Conservation (phyloP, 2,113 vertebrate species). For the Accipiter virgatus region DNA sequence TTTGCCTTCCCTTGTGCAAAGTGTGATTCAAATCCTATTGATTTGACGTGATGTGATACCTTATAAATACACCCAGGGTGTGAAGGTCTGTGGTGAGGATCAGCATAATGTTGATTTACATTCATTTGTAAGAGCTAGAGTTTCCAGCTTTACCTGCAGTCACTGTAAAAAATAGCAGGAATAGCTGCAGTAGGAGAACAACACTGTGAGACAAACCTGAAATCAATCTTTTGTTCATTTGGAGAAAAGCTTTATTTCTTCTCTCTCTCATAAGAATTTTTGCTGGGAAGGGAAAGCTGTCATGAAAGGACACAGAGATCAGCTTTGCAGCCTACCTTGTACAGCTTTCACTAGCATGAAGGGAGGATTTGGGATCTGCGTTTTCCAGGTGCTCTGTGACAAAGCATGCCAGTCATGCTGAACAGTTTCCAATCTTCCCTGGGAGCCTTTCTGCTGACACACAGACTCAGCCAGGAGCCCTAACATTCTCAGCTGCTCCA, state of each 20-base stretch:
- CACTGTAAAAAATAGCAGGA: neutral
- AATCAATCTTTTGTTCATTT: neutral
- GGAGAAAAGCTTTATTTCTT: neutral
- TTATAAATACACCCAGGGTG: neutral
- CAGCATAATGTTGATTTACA: neutral
- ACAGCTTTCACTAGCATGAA: neutral
- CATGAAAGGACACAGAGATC: neutral
- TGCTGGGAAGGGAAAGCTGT: neutral
- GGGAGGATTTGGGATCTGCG: neutral
- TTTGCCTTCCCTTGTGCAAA: neutral
- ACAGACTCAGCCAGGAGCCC: neutral
- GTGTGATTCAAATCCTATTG: neutral
- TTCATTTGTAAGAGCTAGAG: neutral
- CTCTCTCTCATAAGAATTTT: neutral
- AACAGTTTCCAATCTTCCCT: neutral
- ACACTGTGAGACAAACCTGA: accelerated
- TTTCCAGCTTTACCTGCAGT: neutral
- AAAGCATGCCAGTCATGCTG: neutral
- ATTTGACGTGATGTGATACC: neutral
- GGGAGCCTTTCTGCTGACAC: neutral
- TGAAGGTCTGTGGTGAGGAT: neutral
- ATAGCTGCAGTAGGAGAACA: neutral
- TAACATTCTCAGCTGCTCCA: neutral
- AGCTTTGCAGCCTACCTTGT: neutral
- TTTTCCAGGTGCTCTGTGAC: neutral